Percentiles rank a stretch among this genome's conserved stretches.
Conservation (phyloP, 2,113 vertebrate genomes). For the Phaethornis superciliosus region DNA sequence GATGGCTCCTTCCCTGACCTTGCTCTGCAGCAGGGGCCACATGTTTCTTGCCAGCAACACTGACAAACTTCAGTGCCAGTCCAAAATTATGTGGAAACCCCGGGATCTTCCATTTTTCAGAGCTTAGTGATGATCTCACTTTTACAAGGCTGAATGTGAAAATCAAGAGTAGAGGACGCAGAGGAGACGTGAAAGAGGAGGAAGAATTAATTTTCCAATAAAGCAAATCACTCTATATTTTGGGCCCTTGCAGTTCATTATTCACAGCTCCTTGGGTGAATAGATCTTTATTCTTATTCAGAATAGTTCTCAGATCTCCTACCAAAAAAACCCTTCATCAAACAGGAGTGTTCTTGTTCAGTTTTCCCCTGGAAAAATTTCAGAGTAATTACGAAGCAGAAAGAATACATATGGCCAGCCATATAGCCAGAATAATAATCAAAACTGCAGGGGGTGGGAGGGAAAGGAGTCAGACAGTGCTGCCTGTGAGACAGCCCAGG, state of each 20-base stretch:
- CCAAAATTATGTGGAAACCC: fast-evolving
- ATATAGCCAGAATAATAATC: conserved; percentile 55
- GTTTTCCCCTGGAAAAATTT: conserved; percentile 18
- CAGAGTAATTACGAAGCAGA: conserved; percentile 44
- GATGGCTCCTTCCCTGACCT: not conserved
- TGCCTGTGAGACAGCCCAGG: not conserved
- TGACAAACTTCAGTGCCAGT: not conserved
- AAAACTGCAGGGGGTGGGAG: not conserved
- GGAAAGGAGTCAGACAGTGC: not conserved
- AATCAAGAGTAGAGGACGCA: not conserved
- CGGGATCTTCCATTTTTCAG: not conserved
- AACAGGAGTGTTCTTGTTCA: not conserved
- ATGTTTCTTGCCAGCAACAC: fast-evolving
- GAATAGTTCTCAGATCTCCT: not conserved
- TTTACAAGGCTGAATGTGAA: not conserved
- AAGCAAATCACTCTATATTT: not conserved
- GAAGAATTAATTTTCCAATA: not conserved
- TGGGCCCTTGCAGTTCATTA: not conserved
- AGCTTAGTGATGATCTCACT: not conserved
- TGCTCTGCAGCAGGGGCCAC: fast-evolving
- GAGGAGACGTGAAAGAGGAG: not conserved
- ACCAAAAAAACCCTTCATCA: not conserved
- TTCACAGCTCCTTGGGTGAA: not conserved
- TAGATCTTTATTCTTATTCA: not conserved
- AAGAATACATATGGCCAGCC: conserved; percentile 55